These are phyloP conservation scores for Thelaira solivaga DNA, from an alignment of 2,888 invertebrate species.

Conservation along the genomic window DNA sequence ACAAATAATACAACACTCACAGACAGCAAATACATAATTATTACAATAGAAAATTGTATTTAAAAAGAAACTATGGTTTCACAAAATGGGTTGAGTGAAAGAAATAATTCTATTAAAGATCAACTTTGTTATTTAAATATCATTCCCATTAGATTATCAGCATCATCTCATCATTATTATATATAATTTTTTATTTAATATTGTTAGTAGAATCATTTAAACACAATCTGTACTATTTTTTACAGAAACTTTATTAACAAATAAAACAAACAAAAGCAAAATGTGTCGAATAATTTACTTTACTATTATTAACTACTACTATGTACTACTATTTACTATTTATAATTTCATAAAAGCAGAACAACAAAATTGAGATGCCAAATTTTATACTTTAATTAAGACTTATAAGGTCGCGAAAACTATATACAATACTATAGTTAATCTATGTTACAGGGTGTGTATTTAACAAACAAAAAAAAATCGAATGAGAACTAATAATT, in stretches of 20 bases:
- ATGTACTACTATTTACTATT: conserved; percentile 45
- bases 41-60: conserved; percentile 33
- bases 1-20: background rate
- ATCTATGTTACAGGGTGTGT: conserved; percentile 55
- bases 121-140: background rate
- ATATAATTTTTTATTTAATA: conserved; percentile 1
- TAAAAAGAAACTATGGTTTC: conserved; percentile 59
- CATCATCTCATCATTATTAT: background rate
- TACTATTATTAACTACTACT: conserved; percentile 32
- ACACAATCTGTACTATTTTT: conserved; percentile 43
- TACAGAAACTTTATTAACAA: conserved; percentile 39
- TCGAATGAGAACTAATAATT: conserved; percentile 11
- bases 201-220: conserved; percentile 26
- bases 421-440: conserved; percentile 47
- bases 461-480: conserved; percentile 11
- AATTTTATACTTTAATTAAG: conserved; percentile 54
- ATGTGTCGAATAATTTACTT: conserved; percentile 39
- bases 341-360: conserved; percentile 37
- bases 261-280: conserved; percentile 25
- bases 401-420: conserved; percentile 42
- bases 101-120: conserved; percentile 26
- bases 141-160: background rate
- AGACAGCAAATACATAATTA: conserved; percentile 16
- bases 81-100: conserved; percentile 52
- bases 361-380: conserved; percentile 58